Evolutionary conservation across 2,797 vertebrate genomes (phyloP).

Genomic region (Peromyscus nudipes): DNA sequence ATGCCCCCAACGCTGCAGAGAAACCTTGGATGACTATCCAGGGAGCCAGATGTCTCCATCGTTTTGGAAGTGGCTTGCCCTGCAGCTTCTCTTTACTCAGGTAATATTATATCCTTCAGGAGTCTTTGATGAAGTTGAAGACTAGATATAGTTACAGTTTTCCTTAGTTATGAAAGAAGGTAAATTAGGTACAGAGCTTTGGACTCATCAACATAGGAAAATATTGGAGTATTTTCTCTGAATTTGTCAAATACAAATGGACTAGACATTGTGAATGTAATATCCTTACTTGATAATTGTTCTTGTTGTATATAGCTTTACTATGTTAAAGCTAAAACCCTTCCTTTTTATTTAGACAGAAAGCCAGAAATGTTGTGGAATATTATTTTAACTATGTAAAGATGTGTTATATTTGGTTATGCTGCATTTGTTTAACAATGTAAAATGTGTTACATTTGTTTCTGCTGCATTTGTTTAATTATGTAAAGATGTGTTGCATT

Average conservation of each 20-base stretch:
- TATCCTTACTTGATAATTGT: neutral
- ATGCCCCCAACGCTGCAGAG: too few relatives aligned
- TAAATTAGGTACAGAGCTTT: neutral
- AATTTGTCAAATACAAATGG: too few relatives aligned
- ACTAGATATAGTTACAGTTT: neutral
- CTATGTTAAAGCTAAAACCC: neutral
- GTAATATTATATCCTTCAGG: too few relatives aligned
- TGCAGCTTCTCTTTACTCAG: too few relatives aligned
- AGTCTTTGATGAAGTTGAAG: neutral
- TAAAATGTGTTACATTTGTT: too few relatives aligned
- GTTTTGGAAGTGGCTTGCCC: too few relatives aligned
- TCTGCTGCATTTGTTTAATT: too few relatives aligned
- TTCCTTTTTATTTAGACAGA: neutral
- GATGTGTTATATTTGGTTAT: neutral
- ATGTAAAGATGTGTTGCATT: too few relatives aligned
- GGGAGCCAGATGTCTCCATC: too few relatives aligned
- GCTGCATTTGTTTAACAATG: neutral
- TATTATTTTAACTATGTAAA: neutral
- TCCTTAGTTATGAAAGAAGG: too few relatives aligned
- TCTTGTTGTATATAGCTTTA: neutral
- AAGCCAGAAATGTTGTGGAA: neutral
- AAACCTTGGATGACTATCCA: too few relatives aligned
- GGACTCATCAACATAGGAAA: neutral
- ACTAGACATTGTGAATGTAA: neutral
- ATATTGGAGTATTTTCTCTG: too few relatives aligned